Conservation (phyloP, 2,113 vertebrate genomes). For the Noturus placidus region DNA sequence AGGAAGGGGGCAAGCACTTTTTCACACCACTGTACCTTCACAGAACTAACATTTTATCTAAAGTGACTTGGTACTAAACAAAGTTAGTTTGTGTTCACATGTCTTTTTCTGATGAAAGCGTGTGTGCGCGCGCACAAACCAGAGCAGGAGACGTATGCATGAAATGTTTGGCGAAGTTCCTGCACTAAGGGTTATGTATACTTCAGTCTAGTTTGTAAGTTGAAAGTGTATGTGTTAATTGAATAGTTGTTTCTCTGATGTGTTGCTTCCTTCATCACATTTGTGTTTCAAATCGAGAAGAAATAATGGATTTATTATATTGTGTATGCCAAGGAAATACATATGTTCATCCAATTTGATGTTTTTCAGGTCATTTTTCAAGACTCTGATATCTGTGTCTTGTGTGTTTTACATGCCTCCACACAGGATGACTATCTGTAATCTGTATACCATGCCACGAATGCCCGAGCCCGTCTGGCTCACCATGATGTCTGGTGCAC, state of each 20-base stretch:
- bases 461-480: conserved; percentile 96
- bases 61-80: too few relatives aligned
- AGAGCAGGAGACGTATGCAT: too few relatives aligned
- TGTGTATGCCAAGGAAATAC: background rate
- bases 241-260: background rate
- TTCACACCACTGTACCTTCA: too few relatives aligned
- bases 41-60: too few relatives aligned
- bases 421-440: conserved; percentile 89
- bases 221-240: background rate
- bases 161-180: too few relatives aligned
- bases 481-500: conserved; percentile 93
- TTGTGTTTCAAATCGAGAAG: background rate
- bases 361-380: background rate
- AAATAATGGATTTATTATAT: background rate
- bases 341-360: background rate
- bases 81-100: too few relatives aligned
- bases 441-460: conserved; percentile 97
- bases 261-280: too few relatives aligned
- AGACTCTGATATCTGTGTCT: background rate
- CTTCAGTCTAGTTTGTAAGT: background rate
- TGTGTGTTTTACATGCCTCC: conserved; percentile 46
- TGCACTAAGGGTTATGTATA: too few relatives aligned
- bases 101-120: too few relatives aligned
- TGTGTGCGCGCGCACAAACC: too few relatives aligned
- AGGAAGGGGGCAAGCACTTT: too few relatives aligned